Percentiles rank a stretch among this genome's conserved stretches.
These are phyloP conservation scores for Biston betularia DNA, from an alignment of 2,888 invertebrate genomes.

Conservation along the genomic window DNA sequence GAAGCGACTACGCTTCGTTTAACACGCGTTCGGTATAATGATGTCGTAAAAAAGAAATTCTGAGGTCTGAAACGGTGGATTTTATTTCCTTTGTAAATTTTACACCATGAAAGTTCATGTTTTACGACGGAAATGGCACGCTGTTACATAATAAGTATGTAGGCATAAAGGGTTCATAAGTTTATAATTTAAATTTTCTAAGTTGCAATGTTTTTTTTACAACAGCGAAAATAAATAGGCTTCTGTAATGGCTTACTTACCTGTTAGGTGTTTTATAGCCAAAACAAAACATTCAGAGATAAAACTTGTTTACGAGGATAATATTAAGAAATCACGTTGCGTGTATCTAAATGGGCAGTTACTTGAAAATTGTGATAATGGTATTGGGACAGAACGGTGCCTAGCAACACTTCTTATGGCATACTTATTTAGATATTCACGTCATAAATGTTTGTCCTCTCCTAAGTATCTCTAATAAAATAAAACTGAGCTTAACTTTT, in stretches of 20 bases:
- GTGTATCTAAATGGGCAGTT: slow-evolving; percentile 7
- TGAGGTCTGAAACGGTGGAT: slow-evolving; percentile 50
- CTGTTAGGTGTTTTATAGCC: neutral
- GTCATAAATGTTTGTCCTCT: neutral
- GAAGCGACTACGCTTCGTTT: slow-evolving; percentile 64
- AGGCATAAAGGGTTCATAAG: neutral
- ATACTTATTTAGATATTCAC: neutral
- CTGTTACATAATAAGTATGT: slow-evolving; percentile 12
- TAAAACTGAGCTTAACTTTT: no score
- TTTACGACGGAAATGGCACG: slow-evolving; percentile 12
- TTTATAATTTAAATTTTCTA: neutral
- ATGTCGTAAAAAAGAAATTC: slow-evolving; percentile 64
- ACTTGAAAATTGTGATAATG: slow-evolving; percentile 2
- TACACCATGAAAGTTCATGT: slow-evolving; percentile 26
- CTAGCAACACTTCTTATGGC: neutral
- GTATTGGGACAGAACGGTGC: neutral
- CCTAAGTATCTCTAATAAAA: neutral
- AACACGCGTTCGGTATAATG: slow-evolving; percentile 66
- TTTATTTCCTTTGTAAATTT: slow-evolving; percentile 47
- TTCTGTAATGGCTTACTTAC: neutral
- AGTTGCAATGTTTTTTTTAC: neutral
- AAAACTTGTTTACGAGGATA: slow-evolving; percentile 3
- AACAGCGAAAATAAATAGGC: neutral
- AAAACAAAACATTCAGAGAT: neutral
- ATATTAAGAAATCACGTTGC: neutral